These are phyloP conservation scores for Lycopodina hypogea DNA, from an alignment of 37 sponge, comb jelly and placozoan species.

Conservation along the genomic window DNA sequence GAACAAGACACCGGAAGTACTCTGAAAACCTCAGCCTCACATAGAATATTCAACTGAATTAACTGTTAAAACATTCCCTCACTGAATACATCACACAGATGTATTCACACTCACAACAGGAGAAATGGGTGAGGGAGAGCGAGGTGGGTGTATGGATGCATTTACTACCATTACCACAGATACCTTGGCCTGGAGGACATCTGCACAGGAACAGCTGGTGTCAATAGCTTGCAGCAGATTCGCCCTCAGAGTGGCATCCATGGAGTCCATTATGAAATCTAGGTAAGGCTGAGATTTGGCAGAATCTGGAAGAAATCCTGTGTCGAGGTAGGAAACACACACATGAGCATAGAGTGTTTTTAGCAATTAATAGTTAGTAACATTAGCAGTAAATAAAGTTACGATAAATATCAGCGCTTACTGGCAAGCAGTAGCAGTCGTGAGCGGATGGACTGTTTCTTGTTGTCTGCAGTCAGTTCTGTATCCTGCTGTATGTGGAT, in stretches of 20 bases:
- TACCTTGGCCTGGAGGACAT: conserved; percentile 56
- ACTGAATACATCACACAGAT: too few relatives aligned
- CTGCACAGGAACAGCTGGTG: conserved; percentile 3
- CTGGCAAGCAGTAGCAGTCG: conserved; percentile 21
- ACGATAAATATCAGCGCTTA: conserved; percentile 6
- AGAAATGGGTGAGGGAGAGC: too few relatives aligned
- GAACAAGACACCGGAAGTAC: too few relatives aligned
- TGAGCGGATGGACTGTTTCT: conserved; percentile 6
- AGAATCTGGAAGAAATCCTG: conserved; percentile 36
- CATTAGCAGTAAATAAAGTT: not conserved
- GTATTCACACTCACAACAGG: too few relatives aligned
- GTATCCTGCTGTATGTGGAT: conserved; percentile 6
- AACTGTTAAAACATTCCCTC: too few relatives aligned
- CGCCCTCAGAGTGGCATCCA: conserved; percentile 13
- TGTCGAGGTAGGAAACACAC: not conserved
- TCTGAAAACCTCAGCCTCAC: too few relatives aligned
- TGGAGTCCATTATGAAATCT: conserved; percentile 9
- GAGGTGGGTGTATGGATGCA: too few relatives aligned
- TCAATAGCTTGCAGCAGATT: conserved; percentile 12
- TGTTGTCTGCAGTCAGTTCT: conserved; percentile 18
- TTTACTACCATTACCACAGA: too few relatives aligned
- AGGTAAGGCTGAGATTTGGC: conserved; percentile 27
- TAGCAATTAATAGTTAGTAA: not conserved
- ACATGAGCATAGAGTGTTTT: not conserved
- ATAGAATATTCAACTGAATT: too few relatives aligned